Evolutionary conservation across 1,140 invertebrate species (phyloP).

Genomic region (Microplitis mediator): DNA sequence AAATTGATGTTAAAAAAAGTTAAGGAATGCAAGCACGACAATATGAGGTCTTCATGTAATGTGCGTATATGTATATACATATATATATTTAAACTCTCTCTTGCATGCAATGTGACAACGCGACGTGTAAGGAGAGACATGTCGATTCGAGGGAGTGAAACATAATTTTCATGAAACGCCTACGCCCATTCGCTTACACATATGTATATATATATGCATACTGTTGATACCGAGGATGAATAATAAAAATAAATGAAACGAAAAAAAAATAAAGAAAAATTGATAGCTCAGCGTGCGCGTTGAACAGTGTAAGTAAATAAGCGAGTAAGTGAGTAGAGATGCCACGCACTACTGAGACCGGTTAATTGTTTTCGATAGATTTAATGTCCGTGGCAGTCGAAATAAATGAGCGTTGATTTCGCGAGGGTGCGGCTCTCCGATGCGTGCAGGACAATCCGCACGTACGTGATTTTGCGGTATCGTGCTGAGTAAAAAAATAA

Average conservation of each 20-base stretch:
- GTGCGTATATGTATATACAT: neutral
- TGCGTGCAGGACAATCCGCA: neutral
- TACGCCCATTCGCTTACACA: constrained; percentile 37
- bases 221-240: constrained; percentile 34
- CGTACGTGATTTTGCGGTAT: constrained; percentile 13
- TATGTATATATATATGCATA: constrained; percentile 33
- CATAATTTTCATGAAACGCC: constrained; percentile 35
- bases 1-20: too few relatives aligned
- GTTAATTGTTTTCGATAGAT: constrained; percentile 44
- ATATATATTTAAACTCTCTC: neutral
- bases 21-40: too few relatives aligned
- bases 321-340: constrained; percentile 7
- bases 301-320: neutral
- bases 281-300: neutral
- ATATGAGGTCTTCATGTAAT: too few relatives aligned
- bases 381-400: constrained; percentile 35
- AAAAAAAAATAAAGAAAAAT: constrained; percentile 24
- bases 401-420: constrained; percentile 39
- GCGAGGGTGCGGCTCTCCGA: constrained; percentile 23
- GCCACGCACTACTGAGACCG: constrained; percentile 29
- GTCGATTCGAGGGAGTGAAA: constrained; percentile 20
- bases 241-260: constrained; percentile 15
- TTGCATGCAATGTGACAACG: constrained; percentile 1
- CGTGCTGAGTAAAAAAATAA: constrained; percentile 3
- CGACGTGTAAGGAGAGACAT: constrained; percentile 42